These are phyloP conservation scores for Dusona sp. DNA, from an alignment of 2,888 invertebrate genomes.

Conservation along the genomic window DNA sequence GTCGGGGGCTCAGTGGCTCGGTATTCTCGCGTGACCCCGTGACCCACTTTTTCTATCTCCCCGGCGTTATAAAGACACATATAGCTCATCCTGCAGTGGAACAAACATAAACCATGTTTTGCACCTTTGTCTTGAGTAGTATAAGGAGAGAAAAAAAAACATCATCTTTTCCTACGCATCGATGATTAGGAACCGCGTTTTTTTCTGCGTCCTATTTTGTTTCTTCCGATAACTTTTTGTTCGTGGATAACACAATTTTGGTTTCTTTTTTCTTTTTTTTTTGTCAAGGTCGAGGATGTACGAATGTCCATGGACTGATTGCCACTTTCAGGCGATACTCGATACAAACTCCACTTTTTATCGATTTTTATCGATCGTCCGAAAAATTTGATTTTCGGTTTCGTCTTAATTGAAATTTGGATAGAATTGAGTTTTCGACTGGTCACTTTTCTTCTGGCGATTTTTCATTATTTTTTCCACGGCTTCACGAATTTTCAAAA, in stretches of 20 bases:
- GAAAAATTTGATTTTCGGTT: neutral
- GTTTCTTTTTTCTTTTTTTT: conserved; percentile 7
- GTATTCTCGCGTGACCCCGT: conserved; percentile 68
- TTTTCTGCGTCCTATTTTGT: neutral
- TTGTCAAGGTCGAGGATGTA: conserved; percentile 40
- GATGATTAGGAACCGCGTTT: neutral
- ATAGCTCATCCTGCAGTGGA: conserved; percentile 60
- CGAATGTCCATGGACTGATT: conserved; percentile 23
- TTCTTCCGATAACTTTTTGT: conserved; percentile 9
- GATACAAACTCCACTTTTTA: neutral
- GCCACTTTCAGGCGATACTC: conserved; percentile 18
- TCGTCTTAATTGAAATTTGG: too few species aligned
- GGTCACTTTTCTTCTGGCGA: neutral
- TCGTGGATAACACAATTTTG: too few species aligned
- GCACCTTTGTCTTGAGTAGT: conserved; percentile 24
- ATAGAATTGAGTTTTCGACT: neutral
- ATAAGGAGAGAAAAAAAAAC: neutral
- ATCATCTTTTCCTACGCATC: neutral
- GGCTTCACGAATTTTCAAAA: too few species aligned
- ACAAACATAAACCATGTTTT: conserved; percentile 60
- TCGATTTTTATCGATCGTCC: neutral
- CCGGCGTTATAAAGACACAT: conserved; percentile 53
- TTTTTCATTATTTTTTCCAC: too few species aligned
- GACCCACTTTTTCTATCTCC: conserved; percentile 67
- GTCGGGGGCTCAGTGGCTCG: conserved; percentile 64